These are phyloP conservation scores for Sebastes schlegelii DNA, from an alignment of 2,113 vertebrate genomes.

Conservation along the genomic window DNA sequence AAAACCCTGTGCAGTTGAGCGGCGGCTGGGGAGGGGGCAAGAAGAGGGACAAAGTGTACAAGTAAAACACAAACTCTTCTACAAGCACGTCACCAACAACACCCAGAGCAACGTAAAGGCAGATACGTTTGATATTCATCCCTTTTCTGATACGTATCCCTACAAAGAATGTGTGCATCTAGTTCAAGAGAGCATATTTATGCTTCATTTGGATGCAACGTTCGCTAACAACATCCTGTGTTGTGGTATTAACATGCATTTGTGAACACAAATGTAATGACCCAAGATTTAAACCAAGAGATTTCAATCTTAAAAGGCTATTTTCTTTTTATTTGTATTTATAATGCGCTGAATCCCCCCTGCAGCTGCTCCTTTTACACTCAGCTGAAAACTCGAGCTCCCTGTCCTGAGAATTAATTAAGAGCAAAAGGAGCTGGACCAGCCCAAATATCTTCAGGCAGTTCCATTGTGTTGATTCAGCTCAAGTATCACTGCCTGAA, in stretches of 20 bases:
- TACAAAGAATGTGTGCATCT: neutral
- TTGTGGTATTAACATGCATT: too few species aligned
- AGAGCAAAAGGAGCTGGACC: conserved; percentile 59
- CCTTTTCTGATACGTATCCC: neutral
- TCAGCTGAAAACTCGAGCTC: conserved; percentile 49
- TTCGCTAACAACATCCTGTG: neutral
- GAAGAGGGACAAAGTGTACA: conserved; percentile 83
- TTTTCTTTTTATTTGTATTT: conserved; percentile 15
- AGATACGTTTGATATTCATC: neutral
- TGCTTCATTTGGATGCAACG: neutral
- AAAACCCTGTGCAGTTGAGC: conserved; percentile 87
- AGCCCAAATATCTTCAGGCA: conserved; percentile 79
- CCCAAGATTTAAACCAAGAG: too few species aligned
- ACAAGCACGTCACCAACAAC: neutral
- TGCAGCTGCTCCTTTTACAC: conserved; percentile 50
- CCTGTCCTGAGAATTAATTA: conserved; percentile 68
- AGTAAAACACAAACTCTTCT: conserved; percentile 55
- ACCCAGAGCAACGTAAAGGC: neutral
- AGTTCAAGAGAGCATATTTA: neutral
- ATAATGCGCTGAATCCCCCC: conserved; percentile 22
- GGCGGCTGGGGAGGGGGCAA: conserved; percentile 95
- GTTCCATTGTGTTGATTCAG: conserved; percentile 53
- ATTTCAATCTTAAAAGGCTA: neutral
- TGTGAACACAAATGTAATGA: too few species aligned
- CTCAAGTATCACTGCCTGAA: conserved; percentile 63